Evolutionary conservation across 2,888 invertebrate species (phyloP).

Genomic region (Schrankia costaestrigalis): DNA sequence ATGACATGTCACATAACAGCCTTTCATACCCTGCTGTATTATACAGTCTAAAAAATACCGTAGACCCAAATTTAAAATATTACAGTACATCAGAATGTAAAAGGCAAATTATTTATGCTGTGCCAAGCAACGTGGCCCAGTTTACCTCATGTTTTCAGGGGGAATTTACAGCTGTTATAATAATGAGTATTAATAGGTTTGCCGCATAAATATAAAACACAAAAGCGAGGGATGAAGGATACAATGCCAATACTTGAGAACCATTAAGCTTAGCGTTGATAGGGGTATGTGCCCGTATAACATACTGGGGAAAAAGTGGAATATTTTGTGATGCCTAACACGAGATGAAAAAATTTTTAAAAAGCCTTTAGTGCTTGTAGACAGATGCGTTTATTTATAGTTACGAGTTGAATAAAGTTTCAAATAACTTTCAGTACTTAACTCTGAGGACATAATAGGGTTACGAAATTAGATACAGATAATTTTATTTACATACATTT

Average conservation of each 20-base stretch:
- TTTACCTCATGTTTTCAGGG: conserved; percentile 22
- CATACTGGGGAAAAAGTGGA: no score
- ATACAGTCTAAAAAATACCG: conserved; percentile 23
- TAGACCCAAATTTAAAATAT: background rate
- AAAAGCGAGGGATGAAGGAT: conserved; percentile 43
- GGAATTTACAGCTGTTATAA: conserved; percentile 46
- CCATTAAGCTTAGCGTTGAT: conserved; percentile 45
- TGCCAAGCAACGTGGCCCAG: conserved; percentile 26
- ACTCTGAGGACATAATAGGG: no score
- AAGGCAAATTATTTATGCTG: conserved; percentile 18
- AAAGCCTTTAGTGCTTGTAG: no score
- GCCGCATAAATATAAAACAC: conserved; percentile 54
- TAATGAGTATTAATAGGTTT: conserved; percentile 56
- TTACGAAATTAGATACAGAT: no score
- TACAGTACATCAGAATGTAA: conserved; percentile 11
- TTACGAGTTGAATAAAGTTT: no score
- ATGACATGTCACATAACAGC: conserved; percentile 32
- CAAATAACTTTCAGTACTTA: no score
- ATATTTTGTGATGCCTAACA: no score
- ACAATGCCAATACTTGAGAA: conserved; percentile 62
- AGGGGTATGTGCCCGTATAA: conserved; percentile 7
- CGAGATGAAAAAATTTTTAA: no score
- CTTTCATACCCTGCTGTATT: conserved; percentile 24
- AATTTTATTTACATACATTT: no score
- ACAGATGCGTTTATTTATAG: no score